Percentiles rank a stretch among this genome's conserved stretches.
These are phyloP conservation scores for Ascidia mentula DNA, from an alignment of 23 tunicate species.

Conservation along the genomic window DNA sequence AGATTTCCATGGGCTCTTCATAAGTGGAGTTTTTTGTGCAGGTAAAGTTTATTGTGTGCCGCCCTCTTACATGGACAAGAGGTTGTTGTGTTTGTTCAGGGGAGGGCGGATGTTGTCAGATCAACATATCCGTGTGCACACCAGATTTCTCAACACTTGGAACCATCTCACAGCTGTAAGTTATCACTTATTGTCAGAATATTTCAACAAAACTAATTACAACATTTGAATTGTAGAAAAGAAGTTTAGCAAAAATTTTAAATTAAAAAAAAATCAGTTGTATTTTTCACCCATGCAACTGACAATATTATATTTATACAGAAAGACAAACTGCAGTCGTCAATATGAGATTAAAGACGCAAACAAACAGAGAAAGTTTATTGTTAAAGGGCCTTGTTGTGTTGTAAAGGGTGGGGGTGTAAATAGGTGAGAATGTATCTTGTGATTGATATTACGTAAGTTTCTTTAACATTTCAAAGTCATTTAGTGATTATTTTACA, in stretches of 20 bases:
- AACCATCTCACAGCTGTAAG: not conserved
- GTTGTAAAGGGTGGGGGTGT: slow-evolving; percentile 3
- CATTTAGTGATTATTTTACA: not conserved
- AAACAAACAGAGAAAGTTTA: not conserved
- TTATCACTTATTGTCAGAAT: not conserved
- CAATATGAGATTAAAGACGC: not conserved
- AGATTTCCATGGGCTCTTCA: not conserved
- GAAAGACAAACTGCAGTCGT: not conserved
- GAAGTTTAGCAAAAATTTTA: not conserved
- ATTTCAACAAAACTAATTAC: not conserved
- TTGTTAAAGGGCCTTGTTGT: not conserved
- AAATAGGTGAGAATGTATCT: not conserved
- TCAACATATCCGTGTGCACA: not conserved
- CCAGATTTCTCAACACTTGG: not conserved
- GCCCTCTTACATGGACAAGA: not conserved
- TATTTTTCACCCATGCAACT: not conserved
- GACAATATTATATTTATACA: not conserved
- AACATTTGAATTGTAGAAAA: too few relatives aligned
- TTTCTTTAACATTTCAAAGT: not conserved
- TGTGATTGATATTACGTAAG: not conserved
- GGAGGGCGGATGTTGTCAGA: not conserved
- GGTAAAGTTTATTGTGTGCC: not conserved
- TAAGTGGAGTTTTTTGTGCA: not conserved
- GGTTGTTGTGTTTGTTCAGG: not conserved
- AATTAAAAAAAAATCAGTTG: not conserved